Evolutionary conservation across 2,113 vertebrate species (phyloP), one percentile per base, ranked within the genome.

Genomic region (Oncorhynchus masou): DNA sequence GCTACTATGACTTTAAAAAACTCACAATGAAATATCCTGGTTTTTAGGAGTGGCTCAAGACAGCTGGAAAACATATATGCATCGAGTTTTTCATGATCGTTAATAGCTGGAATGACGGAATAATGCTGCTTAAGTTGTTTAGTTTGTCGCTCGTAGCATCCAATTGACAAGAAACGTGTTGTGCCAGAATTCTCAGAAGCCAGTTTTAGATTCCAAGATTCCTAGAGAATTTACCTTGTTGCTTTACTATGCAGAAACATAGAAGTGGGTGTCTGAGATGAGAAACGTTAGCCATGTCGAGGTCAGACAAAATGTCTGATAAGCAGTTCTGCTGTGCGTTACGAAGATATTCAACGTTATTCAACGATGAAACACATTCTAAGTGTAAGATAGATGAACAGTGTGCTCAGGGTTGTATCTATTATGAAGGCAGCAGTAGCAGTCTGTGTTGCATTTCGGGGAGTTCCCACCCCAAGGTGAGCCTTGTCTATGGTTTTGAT

Each of bases 401-500:
- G 6, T 62, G 3, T 62, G 51, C 8, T 25, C 57, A 29, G 15
- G 19, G 48, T 20, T 9, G 48, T 20, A 15, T 5, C 48, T 57
- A 24, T 16, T 57, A 25, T 16, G 70, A 64, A 75, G 74, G 59
- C 3, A 57, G 74, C 78, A 86, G 83, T 74, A 82, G 77, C 60
- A 66, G 22, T 76, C 62, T 72, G 72, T 59, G 8, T 79, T 86
- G 39, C 9, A 45, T 77, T 75, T 19, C 75, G 83, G 73, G 83
- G 85, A 74, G 84, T 81, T 85, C 31, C 59, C 67, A 45, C 68
- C 81, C 39, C 79, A 74, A 76, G 86, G 88, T 67, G 24, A 45
- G 15, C 29, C 15, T 27, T 22, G 5, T 73, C 57, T 73, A 59
- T 48, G 59, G 34, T 64, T 73, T 31, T 70, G 68, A 81, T 68